Conservation (phyloP, 2,113 vertebrate genomes). For the Clarias magur region DNA sequence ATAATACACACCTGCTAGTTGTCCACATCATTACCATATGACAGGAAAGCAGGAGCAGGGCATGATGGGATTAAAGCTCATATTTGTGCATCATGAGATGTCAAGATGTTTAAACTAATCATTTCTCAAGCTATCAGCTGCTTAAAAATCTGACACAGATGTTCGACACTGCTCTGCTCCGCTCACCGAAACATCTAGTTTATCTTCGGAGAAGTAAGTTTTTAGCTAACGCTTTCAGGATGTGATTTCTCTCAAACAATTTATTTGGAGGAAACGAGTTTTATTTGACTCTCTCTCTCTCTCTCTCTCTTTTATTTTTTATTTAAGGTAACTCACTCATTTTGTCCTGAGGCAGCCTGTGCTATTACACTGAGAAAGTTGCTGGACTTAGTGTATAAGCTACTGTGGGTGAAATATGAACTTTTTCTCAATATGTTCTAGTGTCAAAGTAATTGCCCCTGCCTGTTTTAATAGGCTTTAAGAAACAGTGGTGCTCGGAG, state of each 20-base stretch:
- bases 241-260: conserved; percentile 26
- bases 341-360: conserved; percentile 31
- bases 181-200: not conserved
- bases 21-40: not conserved
- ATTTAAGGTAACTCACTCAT: not conserved
- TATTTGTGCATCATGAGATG: not conserved
- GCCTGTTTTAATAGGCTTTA: conserved; percentile 46
- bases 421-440: conserved; percentile 45
- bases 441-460: conserved; percentile 50
- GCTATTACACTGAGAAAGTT: conserved; percentile 36
- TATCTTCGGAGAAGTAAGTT: conserved; percentile 15
- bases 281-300: conserved; percentile 19
- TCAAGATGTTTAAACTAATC: not conserved
- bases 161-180: not conserved
- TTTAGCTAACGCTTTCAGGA: conserved; percentile 28
- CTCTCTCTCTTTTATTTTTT: not conserved
- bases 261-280: conserved; percentile 43
- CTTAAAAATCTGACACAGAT: not conserved
- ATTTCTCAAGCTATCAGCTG: not conserved
- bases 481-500: conserved; percentile 46
- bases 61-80: not conserved
- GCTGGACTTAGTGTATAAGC: conserved; percentile 21
- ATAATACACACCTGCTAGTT: not conserved
- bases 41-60: not conserved
- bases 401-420: conserved; percentile 41